phyloP scores from a whole-genome alignment of 2,113 vertebrate species.

The Tragelaphus buxtoni region DNA sequence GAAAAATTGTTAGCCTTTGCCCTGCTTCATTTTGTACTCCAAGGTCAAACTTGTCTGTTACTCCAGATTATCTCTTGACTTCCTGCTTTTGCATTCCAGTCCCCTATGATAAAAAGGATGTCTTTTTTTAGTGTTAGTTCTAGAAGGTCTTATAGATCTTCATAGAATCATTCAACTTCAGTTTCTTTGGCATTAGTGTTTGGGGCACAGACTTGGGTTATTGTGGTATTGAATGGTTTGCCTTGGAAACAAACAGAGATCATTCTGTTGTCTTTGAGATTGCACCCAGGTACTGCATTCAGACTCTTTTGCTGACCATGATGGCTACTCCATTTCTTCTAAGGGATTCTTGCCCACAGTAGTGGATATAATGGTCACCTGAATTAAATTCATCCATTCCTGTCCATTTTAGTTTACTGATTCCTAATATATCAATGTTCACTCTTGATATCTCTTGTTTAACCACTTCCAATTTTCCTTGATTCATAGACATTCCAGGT shows the following conservation, averaged over 20 bases:
- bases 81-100: not conserved
- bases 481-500: not conserved
- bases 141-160: not conserved
- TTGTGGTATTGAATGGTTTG: not conserved
- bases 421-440: not conserved
- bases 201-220: not conserved
- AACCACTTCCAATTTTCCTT: not conserved
- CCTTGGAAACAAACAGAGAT: not conserved
- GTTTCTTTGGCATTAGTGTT: not conserved
- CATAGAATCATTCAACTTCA: not conserved
- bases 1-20: not conserved
- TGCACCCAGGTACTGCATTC: not conserved
- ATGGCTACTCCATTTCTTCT: not conserved
- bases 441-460: not conserved
- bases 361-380: not conserved
- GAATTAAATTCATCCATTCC: not conserved
- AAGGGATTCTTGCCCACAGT: not conserved
- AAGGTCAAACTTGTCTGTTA: not conserved
- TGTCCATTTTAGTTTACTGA: not conserved
- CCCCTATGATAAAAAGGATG: not conserved
- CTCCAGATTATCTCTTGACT: not conserved
- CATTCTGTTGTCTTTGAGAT: not conserved
- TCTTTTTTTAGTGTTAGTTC: not conserved
- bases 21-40: not conserved
- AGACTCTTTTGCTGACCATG: not conserved